Percentiles rank a stretch among this genome's conserved stretches.
phyloP scores from a whole-genome alignment of 2,888 invertebrate genomes.

The Lochmaea capreae region DNA sequence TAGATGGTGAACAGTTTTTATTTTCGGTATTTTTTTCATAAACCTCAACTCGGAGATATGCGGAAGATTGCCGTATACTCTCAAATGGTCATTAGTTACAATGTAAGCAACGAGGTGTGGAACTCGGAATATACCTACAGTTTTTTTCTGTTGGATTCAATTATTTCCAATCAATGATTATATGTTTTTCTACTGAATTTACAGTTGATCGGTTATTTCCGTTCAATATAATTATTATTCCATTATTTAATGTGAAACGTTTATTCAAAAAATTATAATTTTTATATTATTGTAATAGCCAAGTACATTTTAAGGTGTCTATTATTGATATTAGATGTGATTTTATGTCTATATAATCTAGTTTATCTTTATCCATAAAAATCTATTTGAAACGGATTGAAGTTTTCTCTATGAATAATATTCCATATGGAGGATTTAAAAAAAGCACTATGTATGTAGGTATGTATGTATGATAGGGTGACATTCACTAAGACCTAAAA shows the following conservation, averaged over 20 bases:
- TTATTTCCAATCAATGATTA: constrained; percentile 22
- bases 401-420: too few species aligned
- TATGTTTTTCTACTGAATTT: constrained; percentile 1
- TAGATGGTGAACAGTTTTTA: constrained; percentile 21
- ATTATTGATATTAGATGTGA: too few species aligned
- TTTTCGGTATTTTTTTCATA: constrained; percentile 15
- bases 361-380: too few species aligned
- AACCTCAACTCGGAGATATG: constrained; percentile 20
- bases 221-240: background rate
- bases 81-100: constrained; percentile 21
- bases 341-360: too few species aligned
- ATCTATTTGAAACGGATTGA: too few species aligned
- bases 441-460: too few species aligned
- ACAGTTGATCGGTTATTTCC: constrained; percentile 9
- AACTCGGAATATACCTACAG: background rate
- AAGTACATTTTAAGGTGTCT: too few species aligned
- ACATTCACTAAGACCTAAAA: too few species aligned
- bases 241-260: background rate
- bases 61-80: constrained; percentile 16
- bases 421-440: too few species aligned
- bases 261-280: background rate
- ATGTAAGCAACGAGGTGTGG: constrained; percentile 25
- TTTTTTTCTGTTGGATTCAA: constrained; percentile 17
- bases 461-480: too few species aligned
- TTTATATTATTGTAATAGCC: too few species aligned